Evolutionary conservation across 92 coral and sea anemone species (phyloP), one percentile per base, ranked within the genome.

Genomic region (Galaxea fascicularis): DNA sequence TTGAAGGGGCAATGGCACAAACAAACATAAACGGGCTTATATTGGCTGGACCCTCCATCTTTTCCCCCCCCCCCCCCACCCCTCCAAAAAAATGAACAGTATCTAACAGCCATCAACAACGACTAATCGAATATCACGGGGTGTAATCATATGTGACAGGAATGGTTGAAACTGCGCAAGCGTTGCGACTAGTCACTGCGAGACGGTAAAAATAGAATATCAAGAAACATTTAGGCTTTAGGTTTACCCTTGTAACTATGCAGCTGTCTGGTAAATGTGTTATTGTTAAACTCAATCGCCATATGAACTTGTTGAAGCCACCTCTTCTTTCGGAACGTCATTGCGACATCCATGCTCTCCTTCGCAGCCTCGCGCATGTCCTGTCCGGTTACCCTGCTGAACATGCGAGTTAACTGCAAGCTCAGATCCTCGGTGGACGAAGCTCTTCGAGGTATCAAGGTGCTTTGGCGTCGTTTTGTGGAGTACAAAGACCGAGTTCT

Each of bases 271-370:
- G 87, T 95, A 72, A 92, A 91, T 53, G 90, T 96, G 77, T 96
- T 96, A 17, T 89, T 91, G 47, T 93, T 96, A 21, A 96, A 76
- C 41, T 92, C 95, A 20, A 96, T 86, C 10, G 98, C 99, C 88
- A 96, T 89, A 66, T 95, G 97, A 17, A 96, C 92, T 39, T 93
- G 99, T 57, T 93, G 93, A 0, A 95, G 89, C 99, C 99, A 96
- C 5, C 95, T 84, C 77, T 95, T 94, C 72, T 93, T 96, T 72
- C 79, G 91, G 52, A 92, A 96, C n/a, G 98, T 94, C 87, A 77
- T 87, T 9, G 98, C 98, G 49, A 94, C 89, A 62, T 90, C 98
- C 76, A 94, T 86, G 85, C 98, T 94, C n/a, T 94, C 90, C 71
- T 79, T 86, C 15, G 98, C 98, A 30, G 93, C 89, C 80, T 92